Evolutionary conservation across 2,797 vertebrate species (phyloP).

Genomic region (Anabas testudineus): DNA sequence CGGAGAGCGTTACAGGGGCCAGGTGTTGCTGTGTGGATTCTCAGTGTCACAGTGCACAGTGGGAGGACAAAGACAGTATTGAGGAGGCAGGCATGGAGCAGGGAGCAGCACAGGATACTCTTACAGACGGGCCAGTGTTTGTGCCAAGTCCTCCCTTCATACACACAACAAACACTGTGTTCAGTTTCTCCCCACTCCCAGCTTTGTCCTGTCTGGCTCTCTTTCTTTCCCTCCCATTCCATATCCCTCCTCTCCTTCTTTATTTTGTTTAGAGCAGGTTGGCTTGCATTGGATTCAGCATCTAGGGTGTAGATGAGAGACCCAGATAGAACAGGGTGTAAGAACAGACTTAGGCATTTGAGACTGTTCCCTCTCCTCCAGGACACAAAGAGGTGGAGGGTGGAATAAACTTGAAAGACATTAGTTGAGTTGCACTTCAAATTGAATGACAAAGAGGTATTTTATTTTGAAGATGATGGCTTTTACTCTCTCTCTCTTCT

Average conservation of each 20-base stretch:
- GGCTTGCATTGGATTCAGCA: constrained; percentile 63
- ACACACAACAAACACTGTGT: constrained; percentile 87
- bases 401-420: constrained; percentile 53
- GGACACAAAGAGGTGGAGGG: constrained; percentile 40
- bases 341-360: constrained; percentile 67
- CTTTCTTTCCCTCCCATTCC: constrained; percentile 66
- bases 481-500: not conserved
- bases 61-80: constrained; percentile 86
- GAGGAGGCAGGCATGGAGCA: constrained; percentile 80
- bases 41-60: constrained; percentile 82
- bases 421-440: constrained; percentile 39
- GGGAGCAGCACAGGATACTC: constrained; percentile 85
- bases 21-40: constrained; percentile 85
- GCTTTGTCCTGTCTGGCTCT: constrained; percentile 80
- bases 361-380: constrained; percentile 50
- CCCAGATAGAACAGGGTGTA: constrained; percentile 76
- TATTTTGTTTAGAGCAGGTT: constrained; percentile 77
- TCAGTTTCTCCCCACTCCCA: constrained; percentile 80
- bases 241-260: constrained; percentile 55
- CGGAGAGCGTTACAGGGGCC: constrained; percentile 69
- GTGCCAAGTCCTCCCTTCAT: constrained; percentile 83
- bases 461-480: constrained; percentile 9
- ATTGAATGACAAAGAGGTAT: constrained; percentile 17
- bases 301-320: constrained; percentile 77
- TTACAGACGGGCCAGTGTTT: constrained; percentile 84